phyloP scores from a whole-genome alignment of 2,888 invertebrate species.

The Sphaerophoria taeniata region DNA sequence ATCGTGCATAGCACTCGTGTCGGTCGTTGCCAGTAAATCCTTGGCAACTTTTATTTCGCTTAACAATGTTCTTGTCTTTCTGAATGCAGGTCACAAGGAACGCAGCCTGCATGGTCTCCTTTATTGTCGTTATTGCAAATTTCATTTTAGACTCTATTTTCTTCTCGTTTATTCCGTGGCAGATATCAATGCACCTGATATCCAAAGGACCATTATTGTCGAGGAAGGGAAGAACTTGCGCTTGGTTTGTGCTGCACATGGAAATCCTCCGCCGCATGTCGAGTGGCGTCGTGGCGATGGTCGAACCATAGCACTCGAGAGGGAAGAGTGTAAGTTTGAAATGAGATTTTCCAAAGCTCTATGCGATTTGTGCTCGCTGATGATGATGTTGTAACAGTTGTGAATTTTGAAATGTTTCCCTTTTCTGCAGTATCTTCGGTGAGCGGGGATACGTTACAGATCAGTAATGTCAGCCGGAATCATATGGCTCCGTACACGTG shows the following conservation, averaged over 20 bases:
- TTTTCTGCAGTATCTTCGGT: conserved; percentile 86
- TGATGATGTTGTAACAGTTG: conserved; percentile 45
- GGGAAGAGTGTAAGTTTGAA: conserved; percentile 85
- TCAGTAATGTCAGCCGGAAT: conserved; percentile 88
- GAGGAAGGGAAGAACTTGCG: conserved; percentile 92
- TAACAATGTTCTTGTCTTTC: conserved; percentile 52
- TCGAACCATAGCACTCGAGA: conserved; percentile 86
- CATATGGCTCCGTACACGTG: conserved; percentile 91
- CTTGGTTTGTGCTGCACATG: conserved; percentile 91
- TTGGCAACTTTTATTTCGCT: conserved; percentile 59
- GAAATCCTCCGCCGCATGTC: conserved; percentile 89
- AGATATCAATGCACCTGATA: conserved; percentile 80
- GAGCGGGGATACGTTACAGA: conserved; percentile 90
- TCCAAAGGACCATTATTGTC: conserved; percentile 86
- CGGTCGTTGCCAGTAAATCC: conserved; percentile 42
- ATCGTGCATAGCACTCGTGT: too few species aligned
- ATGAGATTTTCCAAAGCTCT: conserved; percentile 43
- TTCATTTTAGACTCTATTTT: conserved; percentile 7
- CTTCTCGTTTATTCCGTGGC: neutral
- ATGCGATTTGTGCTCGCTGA: conserved; percentile 25
- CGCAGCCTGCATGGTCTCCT: conserved; percentile 39
- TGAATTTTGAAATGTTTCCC: conserved; percentile 45
- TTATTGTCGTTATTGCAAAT: conserved; percentile 10
- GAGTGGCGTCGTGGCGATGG: conserved; percentile 90
- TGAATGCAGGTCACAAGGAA: conserved; percentile 36